These are phyloP conservation scores for Endotricha flammealis DNA, from an alignment of 2,888 invertebrate genomes.

Conservation along the genomic window DNA sequence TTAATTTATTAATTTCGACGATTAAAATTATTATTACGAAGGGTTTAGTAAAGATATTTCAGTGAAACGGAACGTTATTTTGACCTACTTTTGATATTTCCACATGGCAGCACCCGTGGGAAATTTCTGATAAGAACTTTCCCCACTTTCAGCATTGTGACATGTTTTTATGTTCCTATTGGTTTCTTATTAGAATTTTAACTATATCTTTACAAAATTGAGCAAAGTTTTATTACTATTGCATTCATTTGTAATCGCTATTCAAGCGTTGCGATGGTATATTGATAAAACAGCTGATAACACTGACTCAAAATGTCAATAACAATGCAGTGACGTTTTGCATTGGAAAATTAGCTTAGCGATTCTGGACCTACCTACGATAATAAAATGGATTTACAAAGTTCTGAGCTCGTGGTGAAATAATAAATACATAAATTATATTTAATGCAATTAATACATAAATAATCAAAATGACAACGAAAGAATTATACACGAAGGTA, in stretches of 20 bases:
- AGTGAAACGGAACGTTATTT: slow-evolving; percentile 37
- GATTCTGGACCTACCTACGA: slow-evolving; percentile 65
- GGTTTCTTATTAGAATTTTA: slow-evolving; percentile 43
- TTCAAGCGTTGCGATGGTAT: slow-evolving; percentile 8
- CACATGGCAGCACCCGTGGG: slow-evolving; percentile 59
- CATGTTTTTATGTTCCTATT: slow-evolving; percentile 40
- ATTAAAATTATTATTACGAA: no score
- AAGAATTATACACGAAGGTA: slow-evolving; percentile 76
- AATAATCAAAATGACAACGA: slow-evolving; percentile 66
- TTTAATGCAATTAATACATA: slow-evolving; percentile 22
- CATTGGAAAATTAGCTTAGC: slow-evolving; percentile 52
- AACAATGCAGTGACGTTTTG: slow-evolving; percentile 67
- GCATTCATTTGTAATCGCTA: slow-evolving; percentile 3
- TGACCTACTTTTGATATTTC: slow-evolving; percentile 46
- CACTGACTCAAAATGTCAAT: slow-evolving; percentile 55
- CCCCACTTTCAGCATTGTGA: slow-evolving; percentile 54
- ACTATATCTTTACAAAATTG: slow-evolving; percentile 37
- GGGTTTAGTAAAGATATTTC: no score
- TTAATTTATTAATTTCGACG: no score
- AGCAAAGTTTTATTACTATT: slow-evolving; percentile 23
- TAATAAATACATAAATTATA: slow-evolving; percentile 32
- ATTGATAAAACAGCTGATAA: slow-evolving; percentile 46
- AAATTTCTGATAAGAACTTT: slow-evolving; percentile 49
- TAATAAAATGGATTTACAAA: slow-evolving; percentile 60
- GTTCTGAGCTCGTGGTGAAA: slow-evolving; percentile 55